These are phyloP conservation scores for Caradrina clavipalpis DNA, from an alignment of 2,888 invertebrate genomes.

Conservation along the genomic window DNA sequence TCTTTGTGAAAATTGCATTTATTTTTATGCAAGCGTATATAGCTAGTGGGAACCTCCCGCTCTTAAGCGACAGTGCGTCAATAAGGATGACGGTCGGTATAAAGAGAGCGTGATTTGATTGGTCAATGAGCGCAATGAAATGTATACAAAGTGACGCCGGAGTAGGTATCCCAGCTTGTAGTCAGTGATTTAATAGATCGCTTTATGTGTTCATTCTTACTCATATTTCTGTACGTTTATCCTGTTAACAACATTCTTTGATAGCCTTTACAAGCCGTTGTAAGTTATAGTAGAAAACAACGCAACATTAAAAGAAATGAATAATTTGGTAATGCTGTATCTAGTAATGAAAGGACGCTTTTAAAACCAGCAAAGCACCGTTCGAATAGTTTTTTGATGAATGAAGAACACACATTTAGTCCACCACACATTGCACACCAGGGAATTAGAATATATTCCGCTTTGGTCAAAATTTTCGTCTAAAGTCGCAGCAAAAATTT, in stretches of 20 bases:
- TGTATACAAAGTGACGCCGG: conserved; percentile 39
- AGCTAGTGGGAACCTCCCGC: background rate
- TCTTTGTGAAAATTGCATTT: conserved; percentile 19
- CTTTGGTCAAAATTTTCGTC: conserved; percentile 5
- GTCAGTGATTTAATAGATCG: conserved; percentile 33
- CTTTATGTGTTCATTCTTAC: conserved; percentile 17
- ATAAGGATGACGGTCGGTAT: conserved; percentile 35
- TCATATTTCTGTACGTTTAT: conserved; percentile 7
- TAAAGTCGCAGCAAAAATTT: conserved; percentile 5
- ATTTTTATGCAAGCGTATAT: conserved; percentile 18
- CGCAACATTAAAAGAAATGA: background rate
- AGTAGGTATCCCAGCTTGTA: conserved; percentile 10
- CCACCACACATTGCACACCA: background rate
- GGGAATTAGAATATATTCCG: background rate
- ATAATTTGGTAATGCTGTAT: background rate
- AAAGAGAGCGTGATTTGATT: conserved; percentile 53
- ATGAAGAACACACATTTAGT: background rate
- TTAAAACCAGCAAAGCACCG: background rate
- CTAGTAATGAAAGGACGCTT: background rate
- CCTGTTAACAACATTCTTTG: conserved; percentile 1
- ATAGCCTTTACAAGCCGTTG: background rate
- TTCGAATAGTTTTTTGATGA: background rate
- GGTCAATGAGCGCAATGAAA: conserved; percentile 47
- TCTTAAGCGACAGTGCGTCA: conserved; percentile 21
- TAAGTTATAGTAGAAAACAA: background rate